Evolutionary conservation across 2,888 invertebrate genomes (phyloP).

Genomic region (Drosophila helvetica): DNA sequence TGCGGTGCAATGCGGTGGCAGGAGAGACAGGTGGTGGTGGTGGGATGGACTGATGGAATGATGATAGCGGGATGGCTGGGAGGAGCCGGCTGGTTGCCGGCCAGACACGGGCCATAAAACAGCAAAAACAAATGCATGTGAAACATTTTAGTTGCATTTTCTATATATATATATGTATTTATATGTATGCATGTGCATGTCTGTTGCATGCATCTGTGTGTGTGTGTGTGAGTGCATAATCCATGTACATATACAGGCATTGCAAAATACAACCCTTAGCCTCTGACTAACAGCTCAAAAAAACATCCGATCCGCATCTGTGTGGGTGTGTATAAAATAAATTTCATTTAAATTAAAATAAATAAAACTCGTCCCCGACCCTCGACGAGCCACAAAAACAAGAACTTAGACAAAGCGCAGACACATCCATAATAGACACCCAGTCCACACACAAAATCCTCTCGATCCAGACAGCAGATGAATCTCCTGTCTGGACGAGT

Average conservation of each 20-base stretch:
- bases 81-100: slow-evolving; percentile 3
- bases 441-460: not conserved
- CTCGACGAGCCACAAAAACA: slow-evolving; percentile 48
- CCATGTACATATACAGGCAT: slow-evolving; percentile 52
- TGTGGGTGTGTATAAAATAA: slow-evolving; percentile 69
- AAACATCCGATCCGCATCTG: slow-evolving; percentile 38
- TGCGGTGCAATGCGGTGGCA: slow-evolving; percentile 14
- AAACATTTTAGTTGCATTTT: slow-evolving; percentile 76
- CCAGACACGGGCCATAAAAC: slow-evolving; percentile 72
- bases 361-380: slow-evolving; percentile 58
- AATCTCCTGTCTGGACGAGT: slow-evolving; percentile 25
- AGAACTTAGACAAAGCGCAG: slow-evolving; percentile 59
- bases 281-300: slow-evolving; percentile 61
- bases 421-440: slow-evolving; percentile 44
- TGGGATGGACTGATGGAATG: not conserved
- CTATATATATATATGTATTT: slow-evolving; percentile 52
- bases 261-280: slow-evolving; percentile 54
- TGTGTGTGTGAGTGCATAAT: slow-evolving; percentile 56
- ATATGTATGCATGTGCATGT: slow-evolving; percentile 13
- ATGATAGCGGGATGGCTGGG: not conserved
- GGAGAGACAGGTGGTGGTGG: slow-evolving; percentile 4
- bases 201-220: not conserved
- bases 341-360: slow-evolving; percentile 78
- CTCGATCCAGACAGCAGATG: slow-evolving; percentile 23
- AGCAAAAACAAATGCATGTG: slow-evolving; percentile 67